Evolutionary conservation across 1,140 invertebrate genomes (phyloP).

Genomic region (Dendrolimus kikuchii): DNA sequence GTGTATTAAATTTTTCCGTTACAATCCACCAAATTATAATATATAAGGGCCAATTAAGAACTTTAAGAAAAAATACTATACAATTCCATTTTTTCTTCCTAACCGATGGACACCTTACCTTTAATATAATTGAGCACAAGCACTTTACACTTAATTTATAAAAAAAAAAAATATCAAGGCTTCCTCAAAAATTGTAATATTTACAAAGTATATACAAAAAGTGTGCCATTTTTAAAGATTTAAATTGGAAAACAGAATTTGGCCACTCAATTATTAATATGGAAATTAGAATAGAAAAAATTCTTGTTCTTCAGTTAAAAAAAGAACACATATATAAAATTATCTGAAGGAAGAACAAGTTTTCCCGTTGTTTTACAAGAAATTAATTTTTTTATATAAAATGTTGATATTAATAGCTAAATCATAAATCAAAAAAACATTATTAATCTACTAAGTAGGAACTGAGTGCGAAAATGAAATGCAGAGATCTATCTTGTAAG

Average conservation of each 20-base stretch:
- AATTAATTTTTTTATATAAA: constrained; percentile 6
- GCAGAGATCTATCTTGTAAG: constrained; percentile 52
- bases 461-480: constrained; percentile 63
- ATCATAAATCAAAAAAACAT: constrained; percentile 44
- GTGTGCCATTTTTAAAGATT: constrained; percentile 28
- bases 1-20: neutral
- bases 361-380: constrained; percentile 32
- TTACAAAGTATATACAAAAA: constrained; percentile 42
- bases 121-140: constrained; percentile 70
- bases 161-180: constrained; percentile 34
- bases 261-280: constrained; percentile 39
- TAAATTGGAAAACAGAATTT: constrained; percentile 39
- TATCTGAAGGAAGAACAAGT: constrained; percentile 51
- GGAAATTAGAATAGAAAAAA: constrained; percentile 39
- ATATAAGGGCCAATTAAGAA: constrained; percentile 25
- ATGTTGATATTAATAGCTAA: constrained; percentile 34
- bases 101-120: constrained; percentile 37
- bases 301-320: constrained; percentile 41
- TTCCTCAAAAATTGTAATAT: constrained; percentile 58
- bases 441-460: constrained; percentile 56
- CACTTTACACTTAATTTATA: constrained; percentile 56
- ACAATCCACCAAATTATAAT: neutral
- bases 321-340: constrained; percentile 15
- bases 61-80: constrained; percentile 19
- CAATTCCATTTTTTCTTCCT: constrained; percentile 25